These are phyloP conservation scores for Malachius bipustulatus DNA, from an alignment of 2,888 invertebrate genomes.

Conservation along the genomic window DNA sequence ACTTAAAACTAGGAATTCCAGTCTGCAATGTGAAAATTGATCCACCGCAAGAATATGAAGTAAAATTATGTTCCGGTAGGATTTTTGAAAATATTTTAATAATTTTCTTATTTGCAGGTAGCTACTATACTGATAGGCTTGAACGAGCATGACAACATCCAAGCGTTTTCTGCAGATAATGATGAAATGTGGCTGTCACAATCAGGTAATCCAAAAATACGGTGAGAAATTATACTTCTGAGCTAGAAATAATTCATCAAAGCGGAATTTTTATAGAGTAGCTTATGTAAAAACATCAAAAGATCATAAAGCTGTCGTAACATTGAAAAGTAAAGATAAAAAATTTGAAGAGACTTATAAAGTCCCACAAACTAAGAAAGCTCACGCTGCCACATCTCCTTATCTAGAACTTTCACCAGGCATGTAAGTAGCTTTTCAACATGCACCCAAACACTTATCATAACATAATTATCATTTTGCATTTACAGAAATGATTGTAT, in stretches of 20 bases:
- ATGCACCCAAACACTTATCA: slow-evolving; percentile 1
- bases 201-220: slow-evolving; percentile 49
- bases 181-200: slow-evolving; percentile 47
- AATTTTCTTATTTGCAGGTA: slow-evolving; percentile 28
- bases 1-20: too few species aligned
- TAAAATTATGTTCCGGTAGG: too few species aligned
- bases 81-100: background rate
- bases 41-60: too few species aligned
- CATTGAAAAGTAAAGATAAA: slow-evolving; percentile 23
- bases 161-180: slow-evolving; percentile 43
- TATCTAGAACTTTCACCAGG: slow-evolving; percentile 49
- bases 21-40: too few species aligned
- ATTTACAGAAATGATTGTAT: slow-evolving; percentile 30
- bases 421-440: slow-evolving; percentile 33
- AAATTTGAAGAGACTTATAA: slow-evolving; percentile 45
- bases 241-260: background rate
- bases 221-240: slow-evolving; percentile 34
- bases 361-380: slow-evolving; percentile 35
- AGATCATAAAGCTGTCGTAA: slow-evolving; percentile 31
- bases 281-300: slow-evolving; percentile 30
- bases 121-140: slow-evolving; percentile 35
- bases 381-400: slow-evolving; percentile 44
- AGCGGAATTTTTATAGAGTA: slow-evolving; percentile 29
- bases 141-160: slow-evolving; percentile 34
- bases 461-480: too few species aligned